These are phyloP conservation scores for Pica pica DNA, from an alignment of 2,113 vertebrate genomes.

Conservation along the genomic window DNA sequence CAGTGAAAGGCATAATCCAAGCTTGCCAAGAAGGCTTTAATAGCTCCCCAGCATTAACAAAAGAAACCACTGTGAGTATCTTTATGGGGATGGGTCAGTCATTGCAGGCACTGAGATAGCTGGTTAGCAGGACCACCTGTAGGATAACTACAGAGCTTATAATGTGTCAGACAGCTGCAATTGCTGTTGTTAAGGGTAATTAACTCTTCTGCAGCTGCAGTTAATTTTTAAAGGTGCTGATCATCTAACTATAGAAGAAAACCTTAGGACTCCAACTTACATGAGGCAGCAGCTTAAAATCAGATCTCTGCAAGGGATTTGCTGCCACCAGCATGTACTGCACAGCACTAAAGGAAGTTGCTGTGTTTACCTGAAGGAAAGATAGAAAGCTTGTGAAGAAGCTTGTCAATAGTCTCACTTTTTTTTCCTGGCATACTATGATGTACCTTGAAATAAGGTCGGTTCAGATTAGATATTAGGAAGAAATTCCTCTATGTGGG, in stretches of 20 bases:
- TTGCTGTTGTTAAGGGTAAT: neutral
- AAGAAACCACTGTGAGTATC: neutral
- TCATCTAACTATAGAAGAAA: neutral
- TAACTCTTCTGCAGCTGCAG: neutral
- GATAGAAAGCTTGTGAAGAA: neutral
- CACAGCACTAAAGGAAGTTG: neutral
- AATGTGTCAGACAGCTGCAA: neutral
- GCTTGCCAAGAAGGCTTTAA: neutral
- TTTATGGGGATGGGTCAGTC: neutral
- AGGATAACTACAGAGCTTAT: neutral
- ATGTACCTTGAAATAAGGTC: neutral
- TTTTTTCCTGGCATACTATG: neutral
- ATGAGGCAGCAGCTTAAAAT: neutral
- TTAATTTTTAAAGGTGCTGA: neutral
- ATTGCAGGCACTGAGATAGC: neutral
- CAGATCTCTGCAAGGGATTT: neutral
- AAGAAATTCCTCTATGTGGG: neutral
- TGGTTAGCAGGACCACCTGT: neutral
- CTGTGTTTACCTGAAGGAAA: neutral
- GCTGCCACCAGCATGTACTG: neutral
- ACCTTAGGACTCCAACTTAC: neutral
- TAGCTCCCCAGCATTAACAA: neutral
- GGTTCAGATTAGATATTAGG: neutral
- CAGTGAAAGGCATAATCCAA: neutral
- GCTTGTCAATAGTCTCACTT: neutral